Conservation (phyloP, 2,113 vertebrate genomes). For the Pachypanchax playfairii region DNA sequence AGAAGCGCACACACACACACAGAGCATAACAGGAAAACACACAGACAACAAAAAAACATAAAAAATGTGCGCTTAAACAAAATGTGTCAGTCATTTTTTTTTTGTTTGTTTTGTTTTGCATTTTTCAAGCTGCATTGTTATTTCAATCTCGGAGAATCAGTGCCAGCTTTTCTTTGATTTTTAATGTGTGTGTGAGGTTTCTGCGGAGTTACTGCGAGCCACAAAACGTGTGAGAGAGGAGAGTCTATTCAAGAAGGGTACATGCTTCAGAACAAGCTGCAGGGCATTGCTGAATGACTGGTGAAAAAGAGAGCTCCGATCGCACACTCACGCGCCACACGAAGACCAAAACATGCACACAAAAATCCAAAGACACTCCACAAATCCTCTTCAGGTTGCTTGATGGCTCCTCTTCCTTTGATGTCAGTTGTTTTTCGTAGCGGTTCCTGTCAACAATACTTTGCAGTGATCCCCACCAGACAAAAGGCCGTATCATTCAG, state of each 20-base stretch:
- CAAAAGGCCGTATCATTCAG: constrained; percentile 58
- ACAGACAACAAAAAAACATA: constrained; percentile 32
- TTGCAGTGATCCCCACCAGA: constrained; percentile 37
- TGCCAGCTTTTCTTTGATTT: not conserved
- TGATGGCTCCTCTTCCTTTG: constrained; percentile 1
- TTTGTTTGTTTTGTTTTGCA: not conserved
- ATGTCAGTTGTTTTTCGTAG: constrained; percentile 22
- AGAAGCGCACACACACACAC: constrained; percentile 31
- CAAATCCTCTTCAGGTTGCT: not conserved
- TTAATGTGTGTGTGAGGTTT: constrained; percentile 7
- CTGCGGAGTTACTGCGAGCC: constrained; percentile 18
- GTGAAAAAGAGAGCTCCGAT: constrained; percentile 55
- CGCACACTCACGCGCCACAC: constrained; percentile 13
- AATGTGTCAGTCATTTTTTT: constrained; percentile 53
- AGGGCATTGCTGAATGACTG: constrained; percentile 68
- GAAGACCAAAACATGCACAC: constrained; percentile 4
- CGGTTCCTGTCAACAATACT: constrained; percentile 22
- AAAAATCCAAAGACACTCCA: constrained; percentile 16
- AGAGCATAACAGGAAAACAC: constrained; percentile 44
- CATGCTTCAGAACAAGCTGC: constrained; percentile 65
- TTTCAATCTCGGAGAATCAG: not conserved
- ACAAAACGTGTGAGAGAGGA: constrained; percentile 14
- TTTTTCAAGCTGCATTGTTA: constrained; percentile 10
- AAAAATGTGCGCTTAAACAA: constrained; percentile 24
- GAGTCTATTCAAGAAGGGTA: constrained; percentile 32